These are phyloP conservation scores for Mionectes macconnelli DNA, from an alignment of 2,113 vertebrate genomes.

Conservation along the genomic window DNA sequence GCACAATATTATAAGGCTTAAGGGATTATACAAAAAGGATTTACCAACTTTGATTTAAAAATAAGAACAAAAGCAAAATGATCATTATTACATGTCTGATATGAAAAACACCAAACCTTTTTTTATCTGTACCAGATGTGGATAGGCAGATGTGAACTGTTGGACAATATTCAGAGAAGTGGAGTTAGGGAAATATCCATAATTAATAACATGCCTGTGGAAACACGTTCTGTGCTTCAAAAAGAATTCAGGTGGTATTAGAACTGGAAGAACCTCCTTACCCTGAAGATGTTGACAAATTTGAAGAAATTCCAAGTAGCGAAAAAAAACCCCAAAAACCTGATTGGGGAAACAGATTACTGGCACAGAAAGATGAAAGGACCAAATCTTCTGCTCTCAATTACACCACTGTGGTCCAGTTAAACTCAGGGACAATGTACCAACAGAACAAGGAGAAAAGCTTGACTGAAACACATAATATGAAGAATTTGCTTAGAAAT, in stretches of 20 bases:
- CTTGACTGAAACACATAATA: not conserved
- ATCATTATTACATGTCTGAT: conserved; percentile 18
- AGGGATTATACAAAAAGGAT: conserved; percentile 41
- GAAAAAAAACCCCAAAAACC: not conserved
- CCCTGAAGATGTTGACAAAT: conserved; percentile 53
- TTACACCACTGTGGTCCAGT: not conserved
- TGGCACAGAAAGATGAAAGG: conserved; percentile 35
- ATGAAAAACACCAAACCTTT: conserved; percentile 5
- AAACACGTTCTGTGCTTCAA: conserved; percentile 45
- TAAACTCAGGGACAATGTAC: not conserved
- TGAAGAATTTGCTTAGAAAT: not conserved
- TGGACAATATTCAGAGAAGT: conserved; percentile 19
- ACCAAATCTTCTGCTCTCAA: not conserved
- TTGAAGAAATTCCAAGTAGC: conserved; percentile 40
- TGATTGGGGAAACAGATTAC: not conserved
- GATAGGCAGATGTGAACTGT: conserved; percentile 11
- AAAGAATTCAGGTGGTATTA: conserved; percentile 51
- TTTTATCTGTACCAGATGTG: conserved; percentile 68
- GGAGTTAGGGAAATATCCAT: conserved; percentile 33
- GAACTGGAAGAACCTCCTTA: conserved; percentile 26
- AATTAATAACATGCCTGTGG: conserved; percentile 47
- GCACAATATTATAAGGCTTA: conserved; percentile 48
- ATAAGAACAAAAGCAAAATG: conserved; percentile 58
- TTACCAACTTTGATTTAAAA: conserved; percentile 50
- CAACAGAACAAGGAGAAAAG: not conserved